Percentiles rank a stretch among this genome's conserved stretches.
These are phyloP conservation scores for Eumerus sabulonum DNA, from an alignment of 2,888 invertebrate species.

Conservation along the genomic window DNA sequence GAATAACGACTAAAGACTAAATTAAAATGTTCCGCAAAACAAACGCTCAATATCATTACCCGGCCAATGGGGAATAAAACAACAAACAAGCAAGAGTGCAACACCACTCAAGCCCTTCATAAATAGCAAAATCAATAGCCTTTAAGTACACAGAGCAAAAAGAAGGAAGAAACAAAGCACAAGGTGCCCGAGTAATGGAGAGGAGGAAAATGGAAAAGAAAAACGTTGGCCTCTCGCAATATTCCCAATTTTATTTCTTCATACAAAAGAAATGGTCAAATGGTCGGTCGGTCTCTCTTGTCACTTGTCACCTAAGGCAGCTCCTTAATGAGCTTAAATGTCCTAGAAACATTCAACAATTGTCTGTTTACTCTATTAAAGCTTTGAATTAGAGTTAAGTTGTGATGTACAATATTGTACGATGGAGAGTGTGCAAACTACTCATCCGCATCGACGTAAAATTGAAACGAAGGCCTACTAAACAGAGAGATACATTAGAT, in stretches of 20 bases:
- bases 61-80: neutral
- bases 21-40: conserved; percentile 32
- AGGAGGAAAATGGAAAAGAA: no score
- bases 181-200: no score
- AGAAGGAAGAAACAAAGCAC: no score
- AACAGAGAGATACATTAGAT: no score
- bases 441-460: conserved; percentile 36
- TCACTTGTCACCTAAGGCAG: conserved; percentile 18
- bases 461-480: conserved; percentile 39
- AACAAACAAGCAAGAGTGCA: conserved; percentile 1
- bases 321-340: conserved; percentile 10
- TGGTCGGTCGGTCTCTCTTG: neutral
- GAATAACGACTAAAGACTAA: conserved; percentile 47
- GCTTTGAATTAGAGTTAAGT: conserved; percentile 5
- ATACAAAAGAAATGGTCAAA: conserved; percentile 19
- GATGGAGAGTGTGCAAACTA: conserved; percentile 1
- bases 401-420: conserved; percentile 33
- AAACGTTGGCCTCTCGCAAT: neutral
- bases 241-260: conserved; percentile 26
- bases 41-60: conserved; percentile 20
- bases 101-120: conserved; percentile 25
- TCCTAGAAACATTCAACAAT: conserved; percentile 62
- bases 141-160: conserved; percentile 26
- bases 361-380: conserved; percentile 49
- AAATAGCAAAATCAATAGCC: conserved; percentile 57